Evolutionary conservation across 37 sponge, comb jelly and placozoan genomes (phyloP), one percentile per base, ranked within the genome.

Genomic region (Axinella damicornis): DNA sequence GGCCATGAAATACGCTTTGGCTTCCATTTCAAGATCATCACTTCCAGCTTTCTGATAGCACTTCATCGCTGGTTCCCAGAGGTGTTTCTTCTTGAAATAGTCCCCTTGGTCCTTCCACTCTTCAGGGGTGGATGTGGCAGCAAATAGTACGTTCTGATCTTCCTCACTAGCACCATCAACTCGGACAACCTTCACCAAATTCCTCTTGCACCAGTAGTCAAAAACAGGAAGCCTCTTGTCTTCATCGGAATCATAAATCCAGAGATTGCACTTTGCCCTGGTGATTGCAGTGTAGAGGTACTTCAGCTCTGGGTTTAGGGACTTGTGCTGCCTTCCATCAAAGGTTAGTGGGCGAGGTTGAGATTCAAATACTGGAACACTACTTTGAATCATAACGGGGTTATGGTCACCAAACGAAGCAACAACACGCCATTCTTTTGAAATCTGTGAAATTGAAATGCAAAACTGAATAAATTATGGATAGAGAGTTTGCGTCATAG

Each of bases 271-370:
- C 34, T 87, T 84, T 14, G 92, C 86, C 28, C 95, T 69, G 25
- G 95, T 94, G 20, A 94, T 72, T 0, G 95, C 95, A 32, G 95
- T 94, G 79, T 94, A 94, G 16, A 94, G 79, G 41, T 88, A 78
- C 78, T 94, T 94, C 46, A 94, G 80, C 64, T 94, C 95, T 18
- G 95, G 38, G 81, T 69, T 77, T 2, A 94, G 82, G 0, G 72
- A 70, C 28, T 87, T 88, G 83, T 94, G 89, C 39, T 73, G 56
- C 22, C 60, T n/a, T 66, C 83, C 77, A 41, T 87, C 77, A 78
- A 90, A 87, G 17, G 83, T 57, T 68, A 90, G 57, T 60, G 77
- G 76, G 20, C 90, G 80, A 20, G 81, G 83, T 32, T 82, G 5
- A 37, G 30, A 15, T 22, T 14, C 31, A 0, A 54, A 66, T 38